Evolutionary conservation across 2,113 vertebrate species (phyloP), one percentile per base, ranked within the genome.

Genomic region (Empidonax traillii): DNA sequence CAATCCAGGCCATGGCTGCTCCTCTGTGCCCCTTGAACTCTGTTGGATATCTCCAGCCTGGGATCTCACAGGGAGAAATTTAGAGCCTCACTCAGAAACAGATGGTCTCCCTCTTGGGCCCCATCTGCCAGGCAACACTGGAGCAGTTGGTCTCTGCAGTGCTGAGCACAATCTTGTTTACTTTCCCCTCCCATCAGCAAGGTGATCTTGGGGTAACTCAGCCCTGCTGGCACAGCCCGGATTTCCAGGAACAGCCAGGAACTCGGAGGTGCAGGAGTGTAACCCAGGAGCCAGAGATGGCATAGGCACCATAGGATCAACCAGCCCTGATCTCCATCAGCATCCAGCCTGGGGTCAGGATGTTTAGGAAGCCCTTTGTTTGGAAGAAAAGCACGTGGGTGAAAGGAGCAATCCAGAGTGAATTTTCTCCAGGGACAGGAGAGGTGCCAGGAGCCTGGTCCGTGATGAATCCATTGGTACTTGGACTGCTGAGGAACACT

Each of bases 121-220:
- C 96, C 91, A 89, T 94, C 95, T 97, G 96, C 95, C 91, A 94
- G 89, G 96, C 94, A 96, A 73, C 77, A 4, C 77, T 47, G 85
- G 58, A 93, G 94, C 91, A 83, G 91, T 94, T 89, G 89, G 62
- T 85, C 93, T 93, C 87, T 79, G 53, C 87, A 62, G 75, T 21
- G 82, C 87, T 62, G 95, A 84, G 94, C 90, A 77, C 67, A 95
- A 88, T 83, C 90, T 55, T 95, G 79, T 96, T 97, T 95, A 59
- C 82, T 95, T 96, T 95, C 90, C 65, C 87, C 56, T 94, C 37
- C 1, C 80, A 84, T 88, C 87, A 86, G 75, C 59, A 59, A 91
- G 94, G 91, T 94, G 93, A 87, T 75, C 18, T 0, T 0, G 4
- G 90, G 67, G 68, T 51, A 85, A 27, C 43, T 3, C 4, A 49